Conservation (phyloP, 1,140 invertebrate species). For the Drosophila arizonae region DNA sequence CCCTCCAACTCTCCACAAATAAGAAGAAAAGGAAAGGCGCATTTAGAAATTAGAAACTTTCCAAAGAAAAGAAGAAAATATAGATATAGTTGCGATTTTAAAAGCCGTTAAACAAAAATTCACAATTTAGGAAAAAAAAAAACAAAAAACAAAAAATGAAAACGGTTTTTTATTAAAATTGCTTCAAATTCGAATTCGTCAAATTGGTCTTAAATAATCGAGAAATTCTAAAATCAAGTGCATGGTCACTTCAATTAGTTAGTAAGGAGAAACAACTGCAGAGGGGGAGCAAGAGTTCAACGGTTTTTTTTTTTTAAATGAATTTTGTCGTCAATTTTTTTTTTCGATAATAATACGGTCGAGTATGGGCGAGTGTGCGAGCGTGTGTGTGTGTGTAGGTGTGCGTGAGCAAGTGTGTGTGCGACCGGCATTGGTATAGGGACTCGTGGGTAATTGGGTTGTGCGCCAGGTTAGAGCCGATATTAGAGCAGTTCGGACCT, state of each 20-base stretch:
- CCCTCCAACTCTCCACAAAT: neutral
- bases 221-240: neutral
- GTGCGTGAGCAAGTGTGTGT: neutral
- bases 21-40: neutral
- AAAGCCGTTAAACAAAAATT: neutral
- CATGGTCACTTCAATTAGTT: neutral
- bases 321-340: conserved; percentile 38
- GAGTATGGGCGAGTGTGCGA: neutral
- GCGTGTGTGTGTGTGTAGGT: neutral
- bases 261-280: neutral
- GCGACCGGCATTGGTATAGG: conserved; percentile 4
- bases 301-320: conserved; percentile 2
- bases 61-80: neutral
- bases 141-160: neutral
- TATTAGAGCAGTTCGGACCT: conserved; percentile 33
- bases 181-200: neutral
- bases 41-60: neutral
- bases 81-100: neutral
- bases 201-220: conserved; percentile 1
- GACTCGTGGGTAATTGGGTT: conserved; percentile 15
- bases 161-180: neutral
- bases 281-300: neutral
- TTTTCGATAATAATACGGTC: neutral
- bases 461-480: conserved; percentile 19
- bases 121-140: neutral